phyloP scores from a whole-genome alignment of 2,797 vertebrate genomes.

The Neostethus bicornis region DNA sequence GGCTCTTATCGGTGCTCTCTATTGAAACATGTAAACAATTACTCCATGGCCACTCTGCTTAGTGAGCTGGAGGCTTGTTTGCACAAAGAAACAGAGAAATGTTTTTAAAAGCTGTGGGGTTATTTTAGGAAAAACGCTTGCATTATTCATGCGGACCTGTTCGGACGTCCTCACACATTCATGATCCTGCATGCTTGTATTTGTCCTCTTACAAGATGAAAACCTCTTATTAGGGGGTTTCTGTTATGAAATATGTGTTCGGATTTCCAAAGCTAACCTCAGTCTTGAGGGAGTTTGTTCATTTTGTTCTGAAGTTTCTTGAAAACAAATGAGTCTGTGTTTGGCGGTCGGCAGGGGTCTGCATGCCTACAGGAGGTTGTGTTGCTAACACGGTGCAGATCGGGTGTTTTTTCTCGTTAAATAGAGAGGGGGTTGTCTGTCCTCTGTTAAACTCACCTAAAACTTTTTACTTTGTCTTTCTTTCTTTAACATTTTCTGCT shows the following conservation, averaged over 20 bases:
- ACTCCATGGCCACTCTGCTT: constrained; percentile 59
- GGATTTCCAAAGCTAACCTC: constrained; percentile 18
- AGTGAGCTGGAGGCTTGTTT: constrained; percentile 55
- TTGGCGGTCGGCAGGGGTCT: constrained; percentile 22
- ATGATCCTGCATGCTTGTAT: constrained; percentile 13
- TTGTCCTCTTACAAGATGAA: constrained; percentile 8
- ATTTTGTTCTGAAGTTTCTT: constrained; percentile 20
- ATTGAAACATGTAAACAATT: constrained; percentile 67
- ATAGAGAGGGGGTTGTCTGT: too few relatives aligned
- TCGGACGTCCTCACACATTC: constrained; percentile 28
- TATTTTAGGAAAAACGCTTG: constrained; percentile 69
- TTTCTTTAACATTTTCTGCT: constrained; percentile 19
- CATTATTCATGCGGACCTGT: constrained; percentile 64
- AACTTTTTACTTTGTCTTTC: constrained; percentile 54
- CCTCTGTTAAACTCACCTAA: constrained; percentile 60
- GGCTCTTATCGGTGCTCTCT: constrained; percentile 57
- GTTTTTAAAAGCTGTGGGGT: constrained; percentile 54
- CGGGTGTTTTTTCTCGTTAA: too few relatives aligned
- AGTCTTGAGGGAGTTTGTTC: constrained; percentile 6
- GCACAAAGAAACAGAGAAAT: constrained; percentile 53
- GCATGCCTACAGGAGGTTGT: constrained; percentile 41
- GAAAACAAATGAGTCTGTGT: constrained; percentile 16
- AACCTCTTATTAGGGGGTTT: constrained; percentile 16
- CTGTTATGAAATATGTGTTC: constrained; percentile 1
- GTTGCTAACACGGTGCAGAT: constrained; percentile 49